These are phyloP conservation scores for Trichonephila inaurata DNA, from an alignment of 1,140 invertebrate species.

Conservation along the genomic window DNA sequence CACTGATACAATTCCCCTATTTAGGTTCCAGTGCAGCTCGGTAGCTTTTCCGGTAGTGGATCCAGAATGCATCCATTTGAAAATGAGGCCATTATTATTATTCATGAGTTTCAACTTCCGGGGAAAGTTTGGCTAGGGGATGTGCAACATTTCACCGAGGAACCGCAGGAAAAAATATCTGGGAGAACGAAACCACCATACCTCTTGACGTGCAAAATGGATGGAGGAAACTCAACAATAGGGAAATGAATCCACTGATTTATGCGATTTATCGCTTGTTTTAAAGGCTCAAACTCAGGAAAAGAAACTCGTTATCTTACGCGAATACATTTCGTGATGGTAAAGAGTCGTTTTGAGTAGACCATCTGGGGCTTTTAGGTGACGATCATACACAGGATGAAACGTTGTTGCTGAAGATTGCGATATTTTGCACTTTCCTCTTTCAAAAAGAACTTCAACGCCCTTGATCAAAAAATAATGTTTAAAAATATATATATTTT, in stretches of 20 bases:
- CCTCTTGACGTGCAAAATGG: slow-evolving; percentile 30
- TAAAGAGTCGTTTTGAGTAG: background rate
- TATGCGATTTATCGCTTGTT: slow-evolving; percentile 22
- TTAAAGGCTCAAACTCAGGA: background rate
- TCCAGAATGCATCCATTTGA: slow-evolving; percentile 46
- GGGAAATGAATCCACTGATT: slow-evolving; percentile 36
- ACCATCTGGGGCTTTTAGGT: background rate
- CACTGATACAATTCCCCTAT: slow-evolving; percentile 29
- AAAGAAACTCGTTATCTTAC: background rate
- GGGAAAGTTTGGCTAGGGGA: slow-evolving; percentile 36
- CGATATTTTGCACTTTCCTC: no score
- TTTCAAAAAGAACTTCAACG: no score
- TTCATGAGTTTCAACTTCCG: slow-evolving; percentile 58
- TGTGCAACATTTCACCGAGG: slow-evolving; percentile 23
- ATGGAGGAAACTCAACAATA: slow-evolving; percentile 49
- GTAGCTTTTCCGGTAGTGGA: slow-evolving; percentile 44
- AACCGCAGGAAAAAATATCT: slow-evolving; percentile 18
- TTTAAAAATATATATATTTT: no score
- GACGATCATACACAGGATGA: background rate
- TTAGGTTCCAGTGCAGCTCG: background rate
- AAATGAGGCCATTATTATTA: slow-evolving; percentile 59
- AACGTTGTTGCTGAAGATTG: background rate
- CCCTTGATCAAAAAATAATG: no score
- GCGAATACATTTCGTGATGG: background rate
- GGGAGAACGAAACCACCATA: slow-evolving; percentile 31